Evolutionary conservation across 2,113 vertebrate genomes (phyloP).

Genomic region (Bos javanicus): DNA sequence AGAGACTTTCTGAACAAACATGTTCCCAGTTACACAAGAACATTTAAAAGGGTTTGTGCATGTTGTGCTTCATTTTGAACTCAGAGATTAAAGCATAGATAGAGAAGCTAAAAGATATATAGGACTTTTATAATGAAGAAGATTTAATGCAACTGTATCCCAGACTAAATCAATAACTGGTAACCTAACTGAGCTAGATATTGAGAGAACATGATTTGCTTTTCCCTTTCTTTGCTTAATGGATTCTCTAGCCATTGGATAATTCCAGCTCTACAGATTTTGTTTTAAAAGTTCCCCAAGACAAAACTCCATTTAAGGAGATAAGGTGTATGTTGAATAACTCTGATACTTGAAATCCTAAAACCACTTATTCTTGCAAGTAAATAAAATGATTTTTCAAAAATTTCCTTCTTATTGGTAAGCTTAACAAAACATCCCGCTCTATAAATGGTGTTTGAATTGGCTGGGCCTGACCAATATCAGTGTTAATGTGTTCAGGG

Average conservation of each 20-base stretch:
- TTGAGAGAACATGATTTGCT: constrained; percentile 76
- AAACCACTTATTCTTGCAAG: constrained; percentile 32
- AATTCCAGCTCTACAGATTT: constrained; percentile 54
- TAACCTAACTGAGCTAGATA: constrained; percentile 71
- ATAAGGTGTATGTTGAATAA: constrained; percentile 31
- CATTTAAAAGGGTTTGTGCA: constrained; percentile 46
- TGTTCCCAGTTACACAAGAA: neutral
- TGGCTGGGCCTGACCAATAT: neutral
- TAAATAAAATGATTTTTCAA: neutral
- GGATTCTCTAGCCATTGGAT: constrained; percentile 66
- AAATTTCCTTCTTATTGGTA: constrained; percentile 34
- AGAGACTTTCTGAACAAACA: neutral
- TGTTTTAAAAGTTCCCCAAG: constrained; percentile 60
- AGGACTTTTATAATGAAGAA: constrained; percentile 68
- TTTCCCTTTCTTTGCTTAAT: constrained; percentile 74
- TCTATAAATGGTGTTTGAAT: neutral
- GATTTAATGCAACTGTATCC: constrained; percentile 75
- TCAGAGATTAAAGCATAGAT: constrained; percentile 60
- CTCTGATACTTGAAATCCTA: constrained; percentile 27
- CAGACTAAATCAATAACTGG: constrained; percentile 80
- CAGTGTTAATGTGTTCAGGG: neutral
- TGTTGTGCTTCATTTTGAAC: constrained; percentile 52
- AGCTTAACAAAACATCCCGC: neutral
- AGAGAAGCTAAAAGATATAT: constrained; percentile 66
- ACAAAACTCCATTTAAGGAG: constrained; percentile 60